Conservation (phyloP, 2,113 vertebrate species). For the Rutilus rutilus region DNA sequence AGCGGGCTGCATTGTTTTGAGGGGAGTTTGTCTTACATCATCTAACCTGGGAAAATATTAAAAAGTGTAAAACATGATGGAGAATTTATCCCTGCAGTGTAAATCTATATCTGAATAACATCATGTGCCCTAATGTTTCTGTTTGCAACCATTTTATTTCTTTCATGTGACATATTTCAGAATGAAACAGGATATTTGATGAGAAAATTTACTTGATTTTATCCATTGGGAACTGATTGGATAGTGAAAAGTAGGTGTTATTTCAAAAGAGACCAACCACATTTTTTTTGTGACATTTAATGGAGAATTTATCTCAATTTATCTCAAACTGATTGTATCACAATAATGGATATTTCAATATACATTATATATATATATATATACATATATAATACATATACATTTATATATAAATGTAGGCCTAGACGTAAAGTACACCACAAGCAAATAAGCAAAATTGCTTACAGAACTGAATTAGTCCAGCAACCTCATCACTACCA, state of each 20-base stretch:
- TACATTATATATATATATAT: too few relatives aligned
- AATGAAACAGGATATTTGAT: neutral
- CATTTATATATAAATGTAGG: too few relatives aligned
- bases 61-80: neutral
- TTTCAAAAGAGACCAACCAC: too few relatives aligned
- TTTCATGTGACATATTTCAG: neutral
- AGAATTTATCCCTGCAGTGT: neutral
- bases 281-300: too few relatives aligned
- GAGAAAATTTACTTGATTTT: neutral
- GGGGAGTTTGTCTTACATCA: slow-evolving; percentile 11
- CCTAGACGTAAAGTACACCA: neutral
- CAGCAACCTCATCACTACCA: neutral
- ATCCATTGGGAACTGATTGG: too few relatives aligned
- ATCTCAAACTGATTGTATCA: too few relatives aligned
- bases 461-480: neutral
- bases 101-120: neutral
- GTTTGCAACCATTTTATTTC: neutral
- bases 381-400: too few relatives aligned
- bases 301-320: too few relatives aligned
- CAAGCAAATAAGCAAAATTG: neutral
- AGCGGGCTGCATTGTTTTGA: neutral
- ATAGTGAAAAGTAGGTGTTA: too few relatives aligned
- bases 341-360: too few relatives aligned
- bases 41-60: neutral
- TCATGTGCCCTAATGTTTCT: neutral